These are phyloP conservation scores for Rhadinocentrus ornatus DNA, from an alignment of 2,797 vertebrate species.

Conservation along the genomic window DNA sequence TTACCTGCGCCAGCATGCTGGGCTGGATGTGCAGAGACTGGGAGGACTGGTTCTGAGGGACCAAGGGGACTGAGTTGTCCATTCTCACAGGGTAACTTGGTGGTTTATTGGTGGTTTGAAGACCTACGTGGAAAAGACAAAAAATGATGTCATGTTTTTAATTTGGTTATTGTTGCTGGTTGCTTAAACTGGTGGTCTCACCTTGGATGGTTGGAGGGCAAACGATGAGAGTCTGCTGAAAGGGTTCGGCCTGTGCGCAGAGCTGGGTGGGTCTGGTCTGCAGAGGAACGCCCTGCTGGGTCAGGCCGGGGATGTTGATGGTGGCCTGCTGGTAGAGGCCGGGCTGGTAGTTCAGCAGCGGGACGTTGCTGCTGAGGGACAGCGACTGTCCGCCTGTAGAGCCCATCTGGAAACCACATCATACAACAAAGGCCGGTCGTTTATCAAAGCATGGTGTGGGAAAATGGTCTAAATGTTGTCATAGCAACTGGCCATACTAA, in stretches of 20 bases:
- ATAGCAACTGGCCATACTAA: neutral
- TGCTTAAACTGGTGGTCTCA: slow-evolving; percentile 63
- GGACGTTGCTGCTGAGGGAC: slow-evolving; percentile 94
- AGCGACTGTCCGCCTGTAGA: slow-evolving; percentile 93
- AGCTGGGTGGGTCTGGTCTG: slow-evolving; percentile 94
- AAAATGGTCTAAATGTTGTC: neutral
- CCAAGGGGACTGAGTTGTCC: slow-evolving; percentile 94
- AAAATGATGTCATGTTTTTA: neutral
- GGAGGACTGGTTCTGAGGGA: slow-evolving; percentile 92
- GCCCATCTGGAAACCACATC: slow-evolving; percentile 83
- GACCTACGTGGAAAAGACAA: slow-evolving; percentile 70
- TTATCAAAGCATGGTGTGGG: neutral
- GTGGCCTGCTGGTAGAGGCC: slow-evolving; percentile 95
- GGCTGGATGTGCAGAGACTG: slow-evolving; percentile 97
- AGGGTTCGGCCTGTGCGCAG: slow-evolving; percentile 94
- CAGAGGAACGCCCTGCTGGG: slow-evolving; percentile 92
- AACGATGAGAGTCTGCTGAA: slow-evolving; percentile 98
- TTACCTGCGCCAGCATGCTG: slow-evolving; percentile 95
- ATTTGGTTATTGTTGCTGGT: neutral
- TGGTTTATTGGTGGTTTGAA: slow-evolving; percentile 93
- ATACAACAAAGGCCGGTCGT: fast-evolving
- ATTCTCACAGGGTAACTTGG: slow-evolving; percentile 95
- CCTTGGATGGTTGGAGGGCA: slow-evolving; percentile 97
- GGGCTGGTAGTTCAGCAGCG: slow-evolving; percentile 94
- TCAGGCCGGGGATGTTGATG: slow-evolving; percentile 93